Conservation (phyloP, 1,140 invertebrate species). For the Drosophila albomicans region DNA sequence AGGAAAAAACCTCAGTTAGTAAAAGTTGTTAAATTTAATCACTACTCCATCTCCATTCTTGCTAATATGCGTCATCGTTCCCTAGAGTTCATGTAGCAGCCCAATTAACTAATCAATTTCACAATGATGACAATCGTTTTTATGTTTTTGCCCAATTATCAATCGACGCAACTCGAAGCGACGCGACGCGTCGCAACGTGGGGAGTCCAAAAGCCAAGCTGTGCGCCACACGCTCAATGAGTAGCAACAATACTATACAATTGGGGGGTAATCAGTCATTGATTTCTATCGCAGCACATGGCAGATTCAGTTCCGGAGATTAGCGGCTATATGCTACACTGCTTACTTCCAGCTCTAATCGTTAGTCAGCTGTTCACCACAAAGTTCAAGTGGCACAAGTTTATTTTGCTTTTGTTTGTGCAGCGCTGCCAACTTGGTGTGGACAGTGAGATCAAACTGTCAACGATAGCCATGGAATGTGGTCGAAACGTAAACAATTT, state of each 20-base stretch:
- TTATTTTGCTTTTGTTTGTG: background rate
- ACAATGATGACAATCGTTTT: slow-evolving; percentile 17
- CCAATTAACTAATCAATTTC: slow-evolving; percentile 19
- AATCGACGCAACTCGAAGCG: too few relatives aligned
- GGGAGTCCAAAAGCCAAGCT: slow-evolving; percentile 7
- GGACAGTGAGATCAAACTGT: slow-evolving; percentile 31
- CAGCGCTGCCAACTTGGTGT: slow-evolving; percentile 32
- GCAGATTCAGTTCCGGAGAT: slow-evolving; percentile 39
- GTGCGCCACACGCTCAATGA: slow-evolving; percentile 3
- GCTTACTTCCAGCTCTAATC: slow-evolving; percentile 24
- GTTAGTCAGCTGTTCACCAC: slow-evolving; percentile 57
- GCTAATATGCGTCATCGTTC: background rate
- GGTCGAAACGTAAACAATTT: slow-evolving; percentile 26
- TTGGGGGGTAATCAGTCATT: slow-evolving; percentile 57
- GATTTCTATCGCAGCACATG: slow-evolving; percentile 16
- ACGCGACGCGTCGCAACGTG: too few relatives aligned
- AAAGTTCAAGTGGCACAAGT: slow-evolving; percentile 63
- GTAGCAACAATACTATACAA: slow-evolving; percentile 14
- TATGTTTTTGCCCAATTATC: background rate
- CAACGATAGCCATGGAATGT: slow-evolving; percentile 20
- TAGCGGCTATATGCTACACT: background rate
- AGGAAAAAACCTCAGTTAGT: too few relatives aligned
- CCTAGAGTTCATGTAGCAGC: background rate
- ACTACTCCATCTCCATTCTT: background rate
- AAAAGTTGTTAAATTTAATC: too few relatives aligned